Base-by-base conservation (phyloP, 2,888 invertebrate genomes). In the Drosophila infuscata region DNA sequence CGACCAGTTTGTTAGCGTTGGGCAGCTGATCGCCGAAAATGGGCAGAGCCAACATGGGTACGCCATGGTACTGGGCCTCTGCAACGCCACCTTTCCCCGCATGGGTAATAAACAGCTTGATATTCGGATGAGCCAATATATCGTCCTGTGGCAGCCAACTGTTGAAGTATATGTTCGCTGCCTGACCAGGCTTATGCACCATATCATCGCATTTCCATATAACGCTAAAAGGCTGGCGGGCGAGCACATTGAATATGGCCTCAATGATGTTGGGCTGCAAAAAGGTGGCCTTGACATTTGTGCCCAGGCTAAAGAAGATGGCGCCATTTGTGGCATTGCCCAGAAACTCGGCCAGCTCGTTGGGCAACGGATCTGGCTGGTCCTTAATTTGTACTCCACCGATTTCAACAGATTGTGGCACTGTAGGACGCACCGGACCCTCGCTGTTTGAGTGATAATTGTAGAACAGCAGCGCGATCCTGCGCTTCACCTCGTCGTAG, bases 71-170 rank as follows among this genome's bases (percentile, higher is more conserved):
- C 53, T 94, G 93, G 0, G 95, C 94, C 91, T 95, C 95, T 82
- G 94, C 94, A 5, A 95, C 94, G 58, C 95, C 94, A 75, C 95
- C 94, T 69, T 95, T 92, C 12, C 95, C 96, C 3, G 95, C 95
- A 82, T 96, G 96, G 0, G 95, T 94, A 78, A 96, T 94, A 79
- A 96, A 95, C 3, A 94, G 89, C 86, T 93, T 94, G 4, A 94
- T 87, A 61, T 94, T 94, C 0, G 94, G 94, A 90, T 95, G 95
- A 0, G 94, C 94, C 92, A 96, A 90, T 54, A 95, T 94, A 77
- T 95, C 95, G 60, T 94, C 94, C 88, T 96, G 96, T 0, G 96
- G 96, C n/a, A 96, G 88, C 96, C 96, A 96, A 74, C 94, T 94
- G 48, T 93, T 92, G 9, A 94, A 92, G 54, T 94, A 92, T 0